These are phyloP conservation scores for Enteromius radiatus DNA, from an alignment of 2,797 vertebrate species.

Conservation along the genomic window DNA sequence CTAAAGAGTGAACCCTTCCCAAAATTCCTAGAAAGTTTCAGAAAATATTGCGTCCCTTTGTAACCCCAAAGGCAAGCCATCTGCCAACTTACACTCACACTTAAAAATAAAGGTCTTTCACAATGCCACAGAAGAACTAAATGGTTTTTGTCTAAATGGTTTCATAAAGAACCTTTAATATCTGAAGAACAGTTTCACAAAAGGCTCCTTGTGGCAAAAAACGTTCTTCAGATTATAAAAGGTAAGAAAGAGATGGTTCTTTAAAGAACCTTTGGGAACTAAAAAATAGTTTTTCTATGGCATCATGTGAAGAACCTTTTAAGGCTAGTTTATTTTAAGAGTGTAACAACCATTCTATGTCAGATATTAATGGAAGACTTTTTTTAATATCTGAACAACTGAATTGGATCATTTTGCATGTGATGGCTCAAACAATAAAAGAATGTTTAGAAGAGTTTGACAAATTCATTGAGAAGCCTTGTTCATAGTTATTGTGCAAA, in stretches of 20 bases:
- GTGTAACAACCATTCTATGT: neutral
- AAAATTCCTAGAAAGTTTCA: neutral
- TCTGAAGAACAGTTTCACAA: too few relatives aligned
- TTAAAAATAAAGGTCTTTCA: too few relatives aligned
- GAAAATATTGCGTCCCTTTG: neutral
- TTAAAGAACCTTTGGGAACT: too few relatives aligned
- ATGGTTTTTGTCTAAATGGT: too few relatives aligned
- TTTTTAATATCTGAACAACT: neutral
- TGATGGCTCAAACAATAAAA: neutral
- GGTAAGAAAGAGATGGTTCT: too few relatives aligned
- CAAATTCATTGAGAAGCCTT: neutral
- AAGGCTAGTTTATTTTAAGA: too few relatives aligned
- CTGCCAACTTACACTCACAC: neutral
- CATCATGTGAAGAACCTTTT: too few relatives aligned
- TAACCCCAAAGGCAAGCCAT: neutral
- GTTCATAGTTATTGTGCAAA: neutral
- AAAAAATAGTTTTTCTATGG: too few relatives aligned
- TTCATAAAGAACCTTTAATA: too few relatives aligned
- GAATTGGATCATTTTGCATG: neutral
- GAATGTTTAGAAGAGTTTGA: neutral
- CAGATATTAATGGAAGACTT: neutral
- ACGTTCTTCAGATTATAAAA: too few relatives aligned
- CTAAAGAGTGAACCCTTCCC: neutral
- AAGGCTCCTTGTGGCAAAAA: too few relatives aligned
- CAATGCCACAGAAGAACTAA: too few relatives aligned